Percentiles rank a stretch among this genome's conserved stretches.
These are phyloP conservation scores for Drosophila multiciliata DNA, from an alignment of 2,888 invertebrate genomes.

Conservation along the genomic window DNA sequence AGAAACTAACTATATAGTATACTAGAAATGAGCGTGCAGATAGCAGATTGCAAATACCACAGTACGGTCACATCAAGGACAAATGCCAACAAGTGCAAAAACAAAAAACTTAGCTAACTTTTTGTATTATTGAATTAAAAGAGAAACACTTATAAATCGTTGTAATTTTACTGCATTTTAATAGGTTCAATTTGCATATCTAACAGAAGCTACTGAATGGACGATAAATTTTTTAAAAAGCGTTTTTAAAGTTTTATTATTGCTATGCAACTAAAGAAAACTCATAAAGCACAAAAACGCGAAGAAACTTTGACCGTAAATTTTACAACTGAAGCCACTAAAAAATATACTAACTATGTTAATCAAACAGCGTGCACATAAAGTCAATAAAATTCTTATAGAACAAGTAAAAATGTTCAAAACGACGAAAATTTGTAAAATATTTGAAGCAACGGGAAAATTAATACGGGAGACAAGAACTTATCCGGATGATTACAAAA, in stretches of 20 bases:
- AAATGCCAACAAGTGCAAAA: constrained; percentile 67
- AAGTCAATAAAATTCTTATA: constrained; percentile 4
- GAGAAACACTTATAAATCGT: not conserved
- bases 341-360: not conserved
- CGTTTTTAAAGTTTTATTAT: not conserved
- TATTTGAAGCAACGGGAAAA: not conserved
- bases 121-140: constrained; percentile 17
- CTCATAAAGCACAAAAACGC: not conserved
- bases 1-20: constrained; percentile 31
- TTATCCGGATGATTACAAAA: not conserved
- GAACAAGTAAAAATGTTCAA: not conserved
- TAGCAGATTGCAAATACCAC: constrained; percentile 7
- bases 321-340: constrained; percentile 3
- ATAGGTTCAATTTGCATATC: not conserved
- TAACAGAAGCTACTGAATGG: not conserved
- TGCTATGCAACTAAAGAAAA: constrained; percentile 7
- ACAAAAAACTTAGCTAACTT: constrained; percentile 49
- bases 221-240: not conserved
- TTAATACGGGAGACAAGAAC: not conserved
- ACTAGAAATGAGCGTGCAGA: constrained; percentile 22
- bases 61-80: constrained; percentile 69
- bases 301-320: constrained; percentile 5
- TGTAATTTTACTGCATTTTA: not conserved
- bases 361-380: not conserved
- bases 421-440: not conserved